Conservation (phyloP, 35 echinoderm and acorn worm genomes). For the Hemicentrotus pulcherrimus region DNA sequence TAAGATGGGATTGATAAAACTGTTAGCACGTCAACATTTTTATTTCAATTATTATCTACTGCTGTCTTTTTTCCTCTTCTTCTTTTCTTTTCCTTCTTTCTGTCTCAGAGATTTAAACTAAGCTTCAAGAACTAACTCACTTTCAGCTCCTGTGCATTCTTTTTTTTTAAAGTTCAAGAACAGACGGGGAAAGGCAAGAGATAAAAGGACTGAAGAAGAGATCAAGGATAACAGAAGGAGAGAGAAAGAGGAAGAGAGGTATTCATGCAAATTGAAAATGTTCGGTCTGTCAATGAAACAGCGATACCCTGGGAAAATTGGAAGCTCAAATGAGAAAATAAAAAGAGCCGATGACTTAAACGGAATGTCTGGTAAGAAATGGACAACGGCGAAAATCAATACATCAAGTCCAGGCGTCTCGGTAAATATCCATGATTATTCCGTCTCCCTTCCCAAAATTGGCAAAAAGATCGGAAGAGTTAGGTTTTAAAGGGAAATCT, state of each 20-base stretch:
- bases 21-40: neutral
- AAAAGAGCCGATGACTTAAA: neutral
- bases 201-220: neutral
- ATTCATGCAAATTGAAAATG: neutral
- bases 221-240: neutral
- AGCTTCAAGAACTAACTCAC: neutral
- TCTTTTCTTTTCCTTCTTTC: neutral
- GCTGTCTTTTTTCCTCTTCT: neutral
- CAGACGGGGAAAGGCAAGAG: neutral
- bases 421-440: conserved; percentile 23
- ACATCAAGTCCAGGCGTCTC: conserved; percentile 19
- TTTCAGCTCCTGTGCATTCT: neutral
- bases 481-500: neutral
- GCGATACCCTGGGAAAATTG: neutral
- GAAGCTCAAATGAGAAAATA: conserved; percentile 6
- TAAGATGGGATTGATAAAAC: neutral
- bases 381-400: conserved; percentile 39
- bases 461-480: neutral
- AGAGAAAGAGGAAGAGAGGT: neutral
- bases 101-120: neutral
- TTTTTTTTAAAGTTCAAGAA: neutral
- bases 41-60: no score
- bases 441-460: neutral
- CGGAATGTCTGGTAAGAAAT: neutral
- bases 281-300: neutral